Evolutionary conservation across 2,113 vertebrate genomes (phyloP).

Genomic region (Columba janthina): DNA sequence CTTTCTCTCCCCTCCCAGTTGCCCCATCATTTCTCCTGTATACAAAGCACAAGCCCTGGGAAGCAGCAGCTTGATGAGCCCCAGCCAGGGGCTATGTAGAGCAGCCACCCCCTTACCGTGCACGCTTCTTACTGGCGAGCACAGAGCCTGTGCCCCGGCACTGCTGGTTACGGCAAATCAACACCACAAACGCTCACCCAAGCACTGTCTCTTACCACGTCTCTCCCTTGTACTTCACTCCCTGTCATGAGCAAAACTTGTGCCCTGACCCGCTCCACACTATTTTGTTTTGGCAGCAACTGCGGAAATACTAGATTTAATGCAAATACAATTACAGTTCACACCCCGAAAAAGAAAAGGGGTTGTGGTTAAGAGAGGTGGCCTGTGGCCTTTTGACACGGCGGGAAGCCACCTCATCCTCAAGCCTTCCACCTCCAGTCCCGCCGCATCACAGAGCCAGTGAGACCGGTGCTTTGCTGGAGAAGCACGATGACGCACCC

Average conservation of each 20-base stretch:
- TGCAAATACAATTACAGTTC: background rate
- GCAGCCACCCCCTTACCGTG: background rate
- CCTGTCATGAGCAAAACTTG: fast-evolving
- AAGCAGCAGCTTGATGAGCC: fast-evolving
- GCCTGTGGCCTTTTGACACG: background rate
- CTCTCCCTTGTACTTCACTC: background rate
- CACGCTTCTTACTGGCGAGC: fast-evolving
- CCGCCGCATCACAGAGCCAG: background rate
- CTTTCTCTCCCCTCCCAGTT: background rate
- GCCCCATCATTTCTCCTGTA: fast-evolving
- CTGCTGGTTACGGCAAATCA: background rate
- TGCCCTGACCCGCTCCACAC: fast-evolving
- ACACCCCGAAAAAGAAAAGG: background rate
- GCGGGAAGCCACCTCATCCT: background rate
- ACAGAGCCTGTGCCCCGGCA: background rate
- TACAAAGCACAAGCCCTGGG: background rate
- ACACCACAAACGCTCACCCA: fast-evolving
- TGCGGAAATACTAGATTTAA: background rate
- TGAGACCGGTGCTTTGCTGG: background rate
- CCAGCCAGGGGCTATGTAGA: fast-evolving
- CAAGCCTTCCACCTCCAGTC: background rate
- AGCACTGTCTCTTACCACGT: fast-evolving
- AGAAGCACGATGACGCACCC: background rate
- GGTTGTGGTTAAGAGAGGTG: background rate
- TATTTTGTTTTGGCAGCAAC: background rate